phyloP scores from a whole-genome alignment of 2,113 vertebrate genomes.

The Myotis davidii region DNA sequence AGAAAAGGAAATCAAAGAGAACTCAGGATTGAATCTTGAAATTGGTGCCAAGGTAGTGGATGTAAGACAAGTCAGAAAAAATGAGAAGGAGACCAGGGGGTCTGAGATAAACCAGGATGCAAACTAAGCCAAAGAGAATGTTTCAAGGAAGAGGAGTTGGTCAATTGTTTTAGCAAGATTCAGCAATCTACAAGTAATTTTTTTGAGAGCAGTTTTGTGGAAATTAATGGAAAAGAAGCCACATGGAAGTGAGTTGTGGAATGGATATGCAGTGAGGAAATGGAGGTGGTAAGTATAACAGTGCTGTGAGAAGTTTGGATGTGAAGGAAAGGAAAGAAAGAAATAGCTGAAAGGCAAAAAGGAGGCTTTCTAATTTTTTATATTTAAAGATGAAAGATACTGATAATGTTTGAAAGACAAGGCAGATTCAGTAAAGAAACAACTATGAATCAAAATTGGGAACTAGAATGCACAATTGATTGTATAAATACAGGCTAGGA shows the following conservation, averaged over 20 bases:
- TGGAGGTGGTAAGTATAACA: background rate
- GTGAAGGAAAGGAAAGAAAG: background rate
- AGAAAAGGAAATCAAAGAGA: background rate
- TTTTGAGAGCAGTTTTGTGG: background rate
- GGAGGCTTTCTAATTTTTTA: background rate
- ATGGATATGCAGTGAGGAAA: background rate
- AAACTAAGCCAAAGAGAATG: background rate
- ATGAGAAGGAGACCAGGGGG: background rate
- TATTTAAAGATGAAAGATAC: background rate
- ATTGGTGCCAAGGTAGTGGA: background rate
- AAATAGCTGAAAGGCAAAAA: background rate
- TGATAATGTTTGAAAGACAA: background rate
- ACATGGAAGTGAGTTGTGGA: background rate
- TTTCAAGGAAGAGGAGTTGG: background rate
- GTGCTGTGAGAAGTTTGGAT: background rate
- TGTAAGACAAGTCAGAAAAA: background rate
- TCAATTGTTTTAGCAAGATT: background rate
- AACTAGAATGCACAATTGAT: background rate
- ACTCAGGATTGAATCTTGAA: background rate
- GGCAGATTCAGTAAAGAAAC: background rate
- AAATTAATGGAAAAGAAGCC: background rate
- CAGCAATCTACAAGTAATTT: background rate
- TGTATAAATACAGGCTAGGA: background rate
- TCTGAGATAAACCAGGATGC: background rate
- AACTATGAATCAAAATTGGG: background rate